These are phyloP conservation scores for Pyxicephalus adspersus DNA, from an alignment of 2,113 vertebrate species.

Conservation along the genomic window DNA sequence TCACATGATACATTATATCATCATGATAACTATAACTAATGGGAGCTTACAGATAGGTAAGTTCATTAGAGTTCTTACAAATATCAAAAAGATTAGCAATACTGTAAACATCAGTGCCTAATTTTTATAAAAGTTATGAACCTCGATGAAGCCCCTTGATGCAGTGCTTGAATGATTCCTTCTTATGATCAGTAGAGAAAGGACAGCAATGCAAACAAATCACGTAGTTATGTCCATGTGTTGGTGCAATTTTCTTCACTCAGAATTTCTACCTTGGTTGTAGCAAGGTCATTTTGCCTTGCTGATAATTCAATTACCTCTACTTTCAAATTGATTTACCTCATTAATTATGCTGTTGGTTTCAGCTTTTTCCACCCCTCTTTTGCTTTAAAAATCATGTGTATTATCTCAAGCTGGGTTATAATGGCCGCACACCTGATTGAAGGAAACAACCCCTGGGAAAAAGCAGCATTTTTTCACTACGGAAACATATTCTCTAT, in stretches of 20 bases:
- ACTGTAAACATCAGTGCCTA: too few relatives aligned
- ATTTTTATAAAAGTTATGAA: too few relatives aligned
- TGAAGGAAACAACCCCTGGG: not conserved
- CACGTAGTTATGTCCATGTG: not conserved
- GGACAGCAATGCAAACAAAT: not conserved
- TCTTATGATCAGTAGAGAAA: not conserved
- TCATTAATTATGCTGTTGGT: not conserved
- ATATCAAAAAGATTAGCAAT: too few relatives aligned
- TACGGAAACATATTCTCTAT: not conserved
- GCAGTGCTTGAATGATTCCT: too few relatives aligned
- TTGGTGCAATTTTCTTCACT: not conserved
- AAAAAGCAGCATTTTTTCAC: not conserved
- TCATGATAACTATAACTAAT: too few relatives aligned
- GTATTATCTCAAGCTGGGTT: conserved; percentile 7
- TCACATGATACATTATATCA: too few relatives aligned
- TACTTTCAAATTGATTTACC: conserved; percentile 12
- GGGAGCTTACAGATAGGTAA: too few relatives aligned
- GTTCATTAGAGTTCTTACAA: too few relatives aligned
- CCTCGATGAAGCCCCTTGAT: too few relatives aligned
- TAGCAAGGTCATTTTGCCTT: conserved; percentile 11
- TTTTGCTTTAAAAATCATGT: not conserved
- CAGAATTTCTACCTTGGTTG: not conserved
- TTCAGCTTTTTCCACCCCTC: not conserved
- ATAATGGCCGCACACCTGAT: not conserved
- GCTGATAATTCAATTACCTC: conserved; percentile 12